phyloP scores from a whole-genome alignment of 2,888 invertebrate species.

The Trimorus sp. region DNA sequence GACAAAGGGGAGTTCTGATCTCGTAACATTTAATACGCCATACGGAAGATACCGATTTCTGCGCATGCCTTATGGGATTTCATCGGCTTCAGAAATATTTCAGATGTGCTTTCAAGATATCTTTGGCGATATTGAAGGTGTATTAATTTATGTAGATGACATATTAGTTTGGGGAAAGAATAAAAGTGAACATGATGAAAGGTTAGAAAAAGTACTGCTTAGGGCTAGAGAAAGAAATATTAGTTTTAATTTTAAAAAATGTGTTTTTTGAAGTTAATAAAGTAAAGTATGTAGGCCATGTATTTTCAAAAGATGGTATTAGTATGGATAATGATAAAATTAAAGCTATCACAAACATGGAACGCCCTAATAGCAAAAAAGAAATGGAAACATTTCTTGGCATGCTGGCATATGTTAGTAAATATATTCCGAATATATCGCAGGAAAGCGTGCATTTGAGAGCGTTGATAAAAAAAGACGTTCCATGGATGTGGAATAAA shows the following conservation, averaged over 20 bases:
- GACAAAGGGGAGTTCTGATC: conserved; percentile 66
- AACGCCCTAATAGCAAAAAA: conserved; percentile 43
- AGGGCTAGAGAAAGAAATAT: conserved; percentile 46
- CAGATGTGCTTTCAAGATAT: conserved; percentile 67
- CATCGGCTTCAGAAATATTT: conserved; percentile 30
- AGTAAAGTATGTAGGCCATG: conserved; percentile 52
- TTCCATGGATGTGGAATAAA: conserved; percentile 46
- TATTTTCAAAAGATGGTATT: conserved; percentile 56
- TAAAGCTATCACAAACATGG: conserved; percentile 51
- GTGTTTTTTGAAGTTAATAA: conserved; percentile 32
- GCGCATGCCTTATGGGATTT: conserved; percentile 60
- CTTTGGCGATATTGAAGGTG: conserved; percentile 68
- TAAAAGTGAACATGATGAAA: not conserved
- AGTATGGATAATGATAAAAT: conserved; percentile 31
- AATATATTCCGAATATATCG: conserved; percentile 21
- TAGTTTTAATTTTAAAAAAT: conserved; percentile 43
- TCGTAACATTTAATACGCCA: conserved; percentile 71
- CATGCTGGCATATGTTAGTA: conserved; percentile 57
- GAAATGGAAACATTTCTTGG: conserved; percentile 52
- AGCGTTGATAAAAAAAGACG: conserved; percentile 38
- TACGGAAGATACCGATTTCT: conserved; percentile 72
- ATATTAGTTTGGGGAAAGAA: conserved; percentile 68
- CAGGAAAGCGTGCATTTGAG: conserved; percentile 25
- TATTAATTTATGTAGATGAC: conserved; percentile 71
- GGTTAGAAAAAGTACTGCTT: conserved; percentile 35